Percentiles rank a stretch among this genome's conserved stretches.
Evolutionary conservation across 2,797 vertebrate species (phyloP).

Genomic region (Liasis olivaceus): DNA sequence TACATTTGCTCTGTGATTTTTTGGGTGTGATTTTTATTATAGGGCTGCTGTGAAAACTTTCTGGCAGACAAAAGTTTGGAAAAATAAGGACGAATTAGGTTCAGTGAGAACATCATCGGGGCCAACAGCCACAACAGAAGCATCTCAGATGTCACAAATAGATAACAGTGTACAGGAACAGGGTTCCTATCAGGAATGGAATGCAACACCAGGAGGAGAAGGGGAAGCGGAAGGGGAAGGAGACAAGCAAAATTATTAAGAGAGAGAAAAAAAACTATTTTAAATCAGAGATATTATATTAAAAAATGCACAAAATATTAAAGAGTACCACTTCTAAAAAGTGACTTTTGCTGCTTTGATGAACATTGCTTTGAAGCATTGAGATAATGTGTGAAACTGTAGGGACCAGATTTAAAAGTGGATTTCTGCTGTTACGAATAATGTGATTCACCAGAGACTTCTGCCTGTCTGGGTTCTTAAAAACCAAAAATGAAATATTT

Average conservation of each 20-base stretch:
- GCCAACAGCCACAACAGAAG: background rate
- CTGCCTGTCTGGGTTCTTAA: background rate
- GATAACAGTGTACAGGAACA: constrained; percentile 23
- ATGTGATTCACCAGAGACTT: background rate
- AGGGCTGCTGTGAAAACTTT: constrained; percentile 60
- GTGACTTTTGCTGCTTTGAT: constrained; percentile 25
- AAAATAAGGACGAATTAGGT: constrained; percentile 40
- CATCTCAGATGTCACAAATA: constrained; percentile 28
- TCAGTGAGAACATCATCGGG: constrained; percentile 6
- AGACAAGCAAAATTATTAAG: constrained; percentile 32
- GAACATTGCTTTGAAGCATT: background rate
- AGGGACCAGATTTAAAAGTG: constrained; percentile 19
- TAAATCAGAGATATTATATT: constrained; percentile 24
- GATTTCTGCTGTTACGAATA: constrained; percentile 14
- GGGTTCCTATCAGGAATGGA: constrained; percentile 46
- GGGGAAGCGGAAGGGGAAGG: constrained; percentile 2
- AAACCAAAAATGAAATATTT: constrained; percentile 25
- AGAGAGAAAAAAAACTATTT: constrained; percentile 7
- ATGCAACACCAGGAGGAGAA: constrained; percentile 7
- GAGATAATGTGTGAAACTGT: constrained; percentile 7
- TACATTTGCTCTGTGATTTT: constrained; percentile 5
- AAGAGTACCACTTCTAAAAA: constrained; percentile 28
- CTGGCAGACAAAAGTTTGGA: constrained; percentile 50
- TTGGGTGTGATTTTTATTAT: constrained; percentile 38
- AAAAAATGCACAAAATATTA: constrained; percentile 30